Evolutionary conservation across 2,797 vertebrate genomes (phyloP), one percentile per base, ranked within the genome.

Genomic region (Vultur gryphus): DNA sequence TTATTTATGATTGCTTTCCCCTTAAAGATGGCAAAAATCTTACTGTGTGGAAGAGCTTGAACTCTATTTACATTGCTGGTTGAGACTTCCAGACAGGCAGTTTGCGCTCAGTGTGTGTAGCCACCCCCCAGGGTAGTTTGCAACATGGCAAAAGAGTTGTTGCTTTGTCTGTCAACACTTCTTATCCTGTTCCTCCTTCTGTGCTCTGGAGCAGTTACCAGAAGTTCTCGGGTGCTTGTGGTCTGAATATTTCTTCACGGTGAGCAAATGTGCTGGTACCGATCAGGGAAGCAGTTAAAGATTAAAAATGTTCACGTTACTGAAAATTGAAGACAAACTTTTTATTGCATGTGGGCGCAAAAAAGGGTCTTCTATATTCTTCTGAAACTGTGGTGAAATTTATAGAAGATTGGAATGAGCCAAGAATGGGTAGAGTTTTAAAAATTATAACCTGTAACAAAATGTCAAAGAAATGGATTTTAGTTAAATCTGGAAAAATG

Each of bases 101-200:
- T 41, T 75, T 55, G 39, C 65, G 52, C 71, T 84, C 24, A 57
- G 46, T 10, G 8, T 37, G 16, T 59, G 48, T 23, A 89, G 41
- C 39, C 16, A 28, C 11, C 33, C 9, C 5, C 7, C 21, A 59
- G n/a, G 26, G 66, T 88, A 77, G 37, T 95, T 95, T 92, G 90
- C 93, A 96, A 41, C 86, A 44, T 0, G 8, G 77, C 83, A 92
- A n/a, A 76, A 71, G 49, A 52, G 41, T 64, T 87, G 55, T 58
- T 94, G 67, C 89, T 90, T 84, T 76, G 62, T 85, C 78, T 95
- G 84, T 92, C 81, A 92, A 79, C 75, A 23, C 31, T 73, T 84
- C 83, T 91, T 90, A 90, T n/a, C 83, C 84, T 94, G 90, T 96
- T 95, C 92, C 75, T 94, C 78, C 89, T 96, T 89, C 84, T 59